Evolutionary conservation across 2,113 vertebrate species (phyloP), one percentile per base, ranked within the genome.

Genomic region (Nothobranchius kuhntae): DNA sequence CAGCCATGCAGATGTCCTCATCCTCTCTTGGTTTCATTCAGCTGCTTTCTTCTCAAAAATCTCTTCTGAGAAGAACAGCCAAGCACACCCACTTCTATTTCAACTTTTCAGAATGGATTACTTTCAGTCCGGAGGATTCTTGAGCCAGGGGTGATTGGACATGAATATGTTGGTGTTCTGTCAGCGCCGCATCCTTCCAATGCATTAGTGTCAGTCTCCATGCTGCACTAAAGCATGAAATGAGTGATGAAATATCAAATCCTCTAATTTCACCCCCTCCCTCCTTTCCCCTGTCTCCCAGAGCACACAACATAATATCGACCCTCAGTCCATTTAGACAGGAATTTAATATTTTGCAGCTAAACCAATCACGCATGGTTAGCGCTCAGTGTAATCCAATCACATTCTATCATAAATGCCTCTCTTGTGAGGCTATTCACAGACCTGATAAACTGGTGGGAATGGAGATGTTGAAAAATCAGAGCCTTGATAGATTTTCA

Each of bases 341-440:
- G 81, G 83, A 90, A 91, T 92, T 90, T 91, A 90, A 93, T 93
- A 92, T 92, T 91, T 84, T 92, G 82, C 87, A 89, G 87, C 89
- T 90, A 92, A 93, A 92, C 88, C 89, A 90, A 91, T 91, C 89
- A 82, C 71, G 68, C 89, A 85, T 89, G 86, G 89, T 90, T 90
- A 90, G 86, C 57, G 77, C 81, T 78, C 69, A 47, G 73, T 90
- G 90, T 92, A 92, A 94, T 94, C 91, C 90, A 92, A 90, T 91
- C 86, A 78, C 78, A 76, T 85, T 83, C 84, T 72, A 72, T 88
- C 87, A 84, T 82, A 89, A 89, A 89, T 77, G 80, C 71, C 65
- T 71, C 73, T 82, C 80, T 83, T 86, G 75, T 74, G 77, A 86
- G 67, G 80, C 72, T 82, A 81, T 89, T 84, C 81, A 84, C 78